phyloP scores from a whole-genome alignment of 2,888 invertebrate genomes.

The Phyto melanocephala region DNA sequence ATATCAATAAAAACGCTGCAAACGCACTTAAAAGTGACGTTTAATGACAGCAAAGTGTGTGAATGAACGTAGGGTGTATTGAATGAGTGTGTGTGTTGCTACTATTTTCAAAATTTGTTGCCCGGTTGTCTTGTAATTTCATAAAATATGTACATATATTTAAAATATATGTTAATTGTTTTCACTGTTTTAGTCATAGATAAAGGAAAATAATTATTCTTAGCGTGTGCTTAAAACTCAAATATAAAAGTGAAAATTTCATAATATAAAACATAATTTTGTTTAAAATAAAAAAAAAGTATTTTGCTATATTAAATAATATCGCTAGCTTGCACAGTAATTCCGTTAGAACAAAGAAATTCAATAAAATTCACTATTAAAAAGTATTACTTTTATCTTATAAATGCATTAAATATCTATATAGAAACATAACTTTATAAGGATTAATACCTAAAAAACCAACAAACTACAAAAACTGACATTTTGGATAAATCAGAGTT shows the following conservation, averaged over 20 bases:
- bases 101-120: slow-evolving; percentile 48
- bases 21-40: background rate
- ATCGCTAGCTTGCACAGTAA: background rate
- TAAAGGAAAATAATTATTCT: slow-evolving; percentile 1
- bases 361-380: slow-evolving; percentile 24
- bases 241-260: background rate
- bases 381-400: slow-evolving; percentile 54
- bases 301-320: slow-evolving; percentile 21
- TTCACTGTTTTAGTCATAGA: slow-evolving; percentile 35
- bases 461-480: background rate
- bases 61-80: background rate
- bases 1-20: background rate
- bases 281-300: background rate
- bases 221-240: background rate
- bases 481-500: slow-evolving; percentile 6
- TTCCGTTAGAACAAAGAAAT: slow-evolving; percentile 6
- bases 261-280: background rate
- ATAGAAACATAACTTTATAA: slow-evolving; percentile 1
- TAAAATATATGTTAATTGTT: slow-evolving; percentile 14
- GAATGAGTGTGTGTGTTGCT: background rate
- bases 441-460: slow-evolving; percentile 24
- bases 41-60: background rate
- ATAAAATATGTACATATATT: background rate
- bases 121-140: slow-evolving; percentile 48
- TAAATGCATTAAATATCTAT: background rate